These are phyloP conservation scores for Aspidiotus rigidus DNA, from an alignment of 2,888 invertebrate genomes.

Conservation along the genomic window DNA sequence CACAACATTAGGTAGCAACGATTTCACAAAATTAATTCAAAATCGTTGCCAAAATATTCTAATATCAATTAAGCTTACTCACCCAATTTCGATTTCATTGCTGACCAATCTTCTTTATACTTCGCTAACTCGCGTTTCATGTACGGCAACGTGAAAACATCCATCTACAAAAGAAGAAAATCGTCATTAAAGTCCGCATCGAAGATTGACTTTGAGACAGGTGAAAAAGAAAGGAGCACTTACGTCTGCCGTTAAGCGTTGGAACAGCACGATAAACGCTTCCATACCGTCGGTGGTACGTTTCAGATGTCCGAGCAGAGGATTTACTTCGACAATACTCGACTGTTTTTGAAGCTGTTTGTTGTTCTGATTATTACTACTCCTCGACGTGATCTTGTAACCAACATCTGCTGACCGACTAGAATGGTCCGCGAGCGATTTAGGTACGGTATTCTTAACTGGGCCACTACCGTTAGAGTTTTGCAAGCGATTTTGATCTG, in stretches of 20 bases:
- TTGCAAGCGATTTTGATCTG: constrained; percentile 46
- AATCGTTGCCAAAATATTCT: too few species aligned
- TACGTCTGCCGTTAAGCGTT: constrained; percentile 63
- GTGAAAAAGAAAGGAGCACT: constrained; percentile 35
- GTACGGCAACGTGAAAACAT: constrained; percentile 52
- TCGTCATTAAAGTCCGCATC: background rate
- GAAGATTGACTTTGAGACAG: background rate
- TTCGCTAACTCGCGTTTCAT: constrained; percentile 48
- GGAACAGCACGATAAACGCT: constrained; percentile 73
- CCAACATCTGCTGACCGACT: constrained; percentile 20
- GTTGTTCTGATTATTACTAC: too few species aligned
- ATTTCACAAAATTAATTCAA: too few species aligned
- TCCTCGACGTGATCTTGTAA: background rate
- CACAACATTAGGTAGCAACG: too few species aligned
- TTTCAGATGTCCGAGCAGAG: constrained; percentile 41
- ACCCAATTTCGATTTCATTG: constrained; percentile 46
- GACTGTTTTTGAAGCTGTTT: constrained; percentile 6
- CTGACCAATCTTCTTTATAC: constrained; percentile 46
- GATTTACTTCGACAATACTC: constrained; percentile 25
- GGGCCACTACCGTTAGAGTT: constrained; percentile 14
- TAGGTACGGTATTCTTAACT: constrained; percentile 7
- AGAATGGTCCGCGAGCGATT: constrained; percentile 18
- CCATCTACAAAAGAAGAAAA: constrained; percentile 46
- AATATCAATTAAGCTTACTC: constrained; percentile 33
- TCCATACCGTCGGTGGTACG: constrained; percentile 60